These are phyloP conservation scores for Notiomystis cincta DNA, from an alignment of 2,113 vertebrate genomes.

Conservation along the genomic window DNA sequence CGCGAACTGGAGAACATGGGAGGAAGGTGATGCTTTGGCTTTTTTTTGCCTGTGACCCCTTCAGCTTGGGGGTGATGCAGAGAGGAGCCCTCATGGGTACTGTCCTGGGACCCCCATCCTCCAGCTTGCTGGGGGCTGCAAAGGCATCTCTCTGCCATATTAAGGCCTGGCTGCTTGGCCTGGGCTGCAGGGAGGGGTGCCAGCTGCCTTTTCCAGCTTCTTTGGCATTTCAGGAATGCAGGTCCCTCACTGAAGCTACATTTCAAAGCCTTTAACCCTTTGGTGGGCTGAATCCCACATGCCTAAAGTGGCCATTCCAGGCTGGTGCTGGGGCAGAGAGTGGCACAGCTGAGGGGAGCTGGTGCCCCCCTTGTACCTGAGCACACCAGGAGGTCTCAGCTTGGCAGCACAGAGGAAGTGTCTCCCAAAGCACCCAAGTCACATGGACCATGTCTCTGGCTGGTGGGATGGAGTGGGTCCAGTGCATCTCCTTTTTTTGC, in stretches of 20 bases:
- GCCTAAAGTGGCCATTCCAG: not conserved
- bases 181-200: not conserved
- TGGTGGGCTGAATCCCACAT: not conserved
- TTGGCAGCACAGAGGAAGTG: accelerated
- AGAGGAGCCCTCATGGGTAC: not conserved
- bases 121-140: not conserved
- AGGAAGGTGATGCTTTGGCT: not conserved
- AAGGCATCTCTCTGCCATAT: not conserved
- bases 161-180: not conserved
- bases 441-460: not conserved
- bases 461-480: accelerated
- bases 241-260: not conserved
- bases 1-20: not conserved
- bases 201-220: conserved; percentile 33
- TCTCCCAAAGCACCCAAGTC: not conserved
- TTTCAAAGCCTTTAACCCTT: conserved; percentile 40
- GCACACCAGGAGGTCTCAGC: not conserved
- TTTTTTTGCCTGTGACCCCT: not conserved
- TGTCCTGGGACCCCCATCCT: not conserved
- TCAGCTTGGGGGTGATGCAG: not conserved
- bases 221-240: conserved; percentile 47
- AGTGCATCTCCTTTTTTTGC: accelerated
- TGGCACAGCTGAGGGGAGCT: not conserved
- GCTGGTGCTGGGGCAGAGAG: not conserved
- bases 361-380: not conserved